A percentile compares a stretch with the other conserved stretches of the same genome.
Conservation (phyloP, 2,888 invertebrate species). For the Prosopocoilus inquinatus region DNA sequence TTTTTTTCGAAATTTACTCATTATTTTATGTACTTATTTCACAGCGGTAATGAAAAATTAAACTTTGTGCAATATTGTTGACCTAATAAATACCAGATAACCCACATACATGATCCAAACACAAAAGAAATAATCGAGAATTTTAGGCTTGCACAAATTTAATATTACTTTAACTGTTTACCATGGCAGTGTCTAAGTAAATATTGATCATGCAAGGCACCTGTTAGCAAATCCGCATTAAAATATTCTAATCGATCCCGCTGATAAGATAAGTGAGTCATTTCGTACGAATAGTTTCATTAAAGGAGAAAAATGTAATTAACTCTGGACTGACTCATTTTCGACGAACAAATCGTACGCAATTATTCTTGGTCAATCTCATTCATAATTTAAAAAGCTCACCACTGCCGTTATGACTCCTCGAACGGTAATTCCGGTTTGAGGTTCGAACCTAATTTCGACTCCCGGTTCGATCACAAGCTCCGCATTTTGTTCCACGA, state of each 20-base stretch:
- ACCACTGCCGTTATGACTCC: conserved; percentile 89
- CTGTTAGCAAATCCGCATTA: not conserved
- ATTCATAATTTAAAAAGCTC: conserved; percentile 48
- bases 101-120: too few species aligned
- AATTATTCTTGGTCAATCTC: too few species aligned
- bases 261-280: not conserved
- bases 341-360: too few species aligned
- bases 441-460: conserved; percentile 84
- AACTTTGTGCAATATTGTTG: too few species aligned
- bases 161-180: too few species aligned
- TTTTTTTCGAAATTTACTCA: too few species aligned
- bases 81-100: too few species aligned
- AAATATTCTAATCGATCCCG: not conserved
- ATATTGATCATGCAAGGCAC: not conserved
- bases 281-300: not conserved
- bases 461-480: conserved; percentile 89
- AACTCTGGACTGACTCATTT: too few species aligned
- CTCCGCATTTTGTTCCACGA: conserved; percentile 75
- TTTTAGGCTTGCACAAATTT: too few species aligned
- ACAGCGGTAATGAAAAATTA: too few species aligned
- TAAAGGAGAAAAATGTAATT: not conserved
- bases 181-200: not conserved
- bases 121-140: too few species aligned
- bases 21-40: too few species aligned
- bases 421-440: conserved; percentile 89